Evolutionary conservation across 1,140 invertebrate genomes (phyloP), one percentile per base, ranked within the genome.

Genomic region (Zaprionus ghesquierei): DNA sequence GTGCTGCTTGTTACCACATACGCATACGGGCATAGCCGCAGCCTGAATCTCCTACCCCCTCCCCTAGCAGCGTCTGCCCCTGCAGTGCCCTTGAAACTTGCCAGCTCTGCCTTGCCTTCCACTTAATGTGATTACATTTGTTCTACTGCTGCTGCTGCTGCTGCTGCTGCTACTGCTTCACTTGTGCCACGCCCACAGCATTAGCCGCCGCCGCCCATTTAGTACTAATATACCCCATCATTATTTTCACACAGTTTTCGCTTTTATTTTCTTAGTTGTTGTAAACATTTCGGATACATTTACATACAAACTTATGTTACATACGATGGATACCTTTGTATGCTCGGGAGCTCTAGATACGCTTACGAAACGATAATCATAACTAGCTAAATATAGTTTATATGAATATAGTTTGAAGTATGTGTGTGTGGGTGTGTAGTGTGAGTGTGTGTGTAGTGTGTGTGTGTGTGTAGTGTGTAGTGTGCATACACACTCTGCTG

Each of bases 221-320:
- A 25, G 50, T 22, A 33, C 5, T 46, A 13, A 27, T 20, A 25
- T 15, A 23, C 6, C 13, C 22, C 51, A 15, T 13, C 29, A 33
- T 68, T 76, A 53, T 58, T 76, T 71, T 71, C 38, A 65, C 62
- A 71, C 27, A 31, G 59, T 69, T 87, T 69, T 58, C 56, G 4
- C 38, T 25, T 38, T 75, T 87, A 75, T 68, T 56, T 66, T 73
- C 35, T 41, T 41, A 41, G 35, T 77, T 78, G 70, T 69, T 84
- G 76, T 77, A 85, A 85, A 86, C 81, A 46, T 79, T 59, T 71
- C 77, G 71, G 75, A 71, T 75, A 79, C 79, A 87, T 73, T 82
- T 87, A 79, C 82, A 87, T 81, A 81, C 78, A 87, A 81, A 79
- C 76, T 79, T 81, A 73, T 79, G 49, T 66, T 72, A 68, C 69